Percentiles rank a stretch among this genome's conserved stretches.
These are phyloP conservation scores for Dendrophyllia cribrosa DNA, from an alignment of 64 coral and sea anemone genomes.

Conservation along the genomic window DNA sequence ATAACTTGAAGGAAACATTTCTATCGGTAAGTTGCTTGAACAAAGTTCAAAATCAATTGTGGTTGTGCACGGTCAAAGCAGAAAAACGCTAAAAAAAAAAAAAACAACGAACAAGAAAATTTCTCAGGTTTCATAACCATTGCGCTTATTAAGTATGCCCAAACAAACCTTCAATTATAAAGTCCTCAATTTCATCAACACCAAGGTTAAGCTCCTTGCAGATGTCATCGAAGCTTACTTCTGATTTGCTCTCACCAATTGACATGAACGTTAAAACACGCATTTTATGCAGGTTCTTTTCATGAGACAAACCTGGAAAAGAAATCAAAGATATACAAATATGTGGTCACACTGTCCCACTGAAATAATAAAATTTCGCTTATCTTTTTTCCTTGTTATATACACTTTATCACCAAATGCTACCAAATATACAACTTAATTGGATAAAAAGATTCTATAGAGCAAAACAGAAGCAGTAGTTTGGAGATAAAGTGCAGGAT, in stretches of 20 bases:
- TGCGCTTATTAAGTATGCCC: neutral
- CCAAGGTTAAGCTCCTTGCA: slow-evolving; percentile 75
- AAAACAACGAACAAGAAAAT: neutral
- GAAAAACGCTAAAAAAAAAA: neutral
- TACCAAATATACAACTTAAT: too few species aligned
- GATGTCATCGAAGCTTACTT: slow-evolving; percentile 95
- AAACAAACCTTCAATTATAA: slow-evolving; percentile 93
- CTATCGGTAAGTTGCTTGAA: too few species aligned
- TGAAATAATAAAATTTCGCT: too few species aligned
- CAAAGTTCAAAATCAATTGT: too few species aligned
- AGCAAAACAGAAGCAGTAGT: too few species aligned
- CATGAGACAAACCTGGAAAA: slow-evolving; percentile 81
- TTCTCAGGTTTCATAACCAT: neutral
- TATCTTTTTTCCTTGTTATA: too few species aligned
- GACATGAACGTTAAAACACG: slow-evolving; percentile 93
- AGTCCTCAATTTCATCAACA: slow-evolving; percentile 85
- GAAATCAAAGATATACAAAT: neutral
- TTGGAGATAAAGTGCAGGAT: too few species aligned
- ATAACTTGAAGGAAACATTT: too few species aligned
- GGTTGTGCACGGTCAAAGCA: too few species aligned
- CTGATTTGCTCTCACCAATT: slow-evolving; percentile 71
- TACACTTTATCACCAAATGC: too few species aligned
- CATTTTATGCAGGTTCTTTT: slow-evolving; percentile 95
- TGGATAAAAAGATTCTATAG: too few species aligned
- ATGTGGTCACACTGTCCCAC: too few species aligned